phyloP scores from a whole-genome alignment of 2,888 invertebrate species.

The Drosophila leonis region DNA sequence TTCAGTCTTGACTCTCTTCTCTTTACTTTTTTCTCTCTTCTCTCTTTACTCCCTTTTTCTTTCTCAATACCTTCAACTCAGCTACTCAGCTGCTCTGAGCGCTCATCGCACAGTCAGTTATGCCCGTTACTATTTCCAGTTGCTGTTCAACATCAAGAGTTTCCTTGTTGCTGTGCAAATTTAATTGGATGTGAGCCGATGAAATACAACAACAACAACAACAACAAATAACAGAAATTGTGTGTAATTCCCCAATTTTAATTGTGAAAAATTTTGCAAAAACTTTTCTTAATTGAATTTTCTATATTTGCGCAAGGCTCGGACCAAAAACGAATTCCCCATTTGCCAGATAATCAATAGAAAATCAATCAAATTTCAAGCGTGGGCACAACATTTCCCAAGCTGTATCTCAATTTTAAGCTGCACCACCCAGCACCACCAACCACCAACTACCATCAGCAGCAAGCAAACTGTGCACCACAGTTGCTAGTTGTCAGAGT shows the following conservation, averaged over 20 bases:
- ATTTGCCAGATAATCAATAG: constrained; percentile 33
- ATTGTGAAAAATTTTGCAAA: constrained; percentile 20
- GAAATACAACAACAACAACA: constrained; percentile 2
- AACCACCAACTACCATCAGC: background rate
- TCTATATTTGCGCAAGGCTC: constrained; percentile 49
- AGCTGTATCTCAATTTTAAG: constrained; percentile 4
- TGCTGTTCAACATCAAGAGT: constrained; percentile 12
- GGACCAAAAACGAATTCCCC: constrained; percentile 16
- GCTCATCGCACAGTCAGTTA: background rate
- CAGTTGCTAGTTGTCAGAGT: background rate
- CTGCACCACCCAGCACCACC: background rate
- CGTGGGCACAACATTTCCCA: constrained; percentile 11
- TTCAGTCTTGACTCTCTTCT: too few relatives aligned
- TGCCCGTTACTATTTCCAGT: background rate
- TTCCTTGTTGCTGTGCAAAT: constrained; percentile 26
- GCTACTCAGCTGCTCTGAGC: too few relatives aligned
- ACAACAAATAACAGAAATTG: constrained; percentile 13
- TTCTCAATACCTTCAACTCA: too few relatives aligned
- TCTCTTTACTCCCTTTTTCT: too few relatives aligned
- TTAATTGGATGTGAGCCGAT: constrained; percentile 34
- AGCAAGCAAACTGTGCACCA: background rate
- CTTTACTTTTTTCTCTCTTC: too few relatives aligned
- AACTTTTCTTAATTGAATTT: constrained; percentile 49
- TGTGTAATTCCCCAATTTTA: constrained; percentile 29
- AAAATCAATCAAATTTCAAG: constrained; percentile 32